Conservation (phyloP, 2,113 vertebrate genomes). For the Neolamprologus sp. region DNA sequence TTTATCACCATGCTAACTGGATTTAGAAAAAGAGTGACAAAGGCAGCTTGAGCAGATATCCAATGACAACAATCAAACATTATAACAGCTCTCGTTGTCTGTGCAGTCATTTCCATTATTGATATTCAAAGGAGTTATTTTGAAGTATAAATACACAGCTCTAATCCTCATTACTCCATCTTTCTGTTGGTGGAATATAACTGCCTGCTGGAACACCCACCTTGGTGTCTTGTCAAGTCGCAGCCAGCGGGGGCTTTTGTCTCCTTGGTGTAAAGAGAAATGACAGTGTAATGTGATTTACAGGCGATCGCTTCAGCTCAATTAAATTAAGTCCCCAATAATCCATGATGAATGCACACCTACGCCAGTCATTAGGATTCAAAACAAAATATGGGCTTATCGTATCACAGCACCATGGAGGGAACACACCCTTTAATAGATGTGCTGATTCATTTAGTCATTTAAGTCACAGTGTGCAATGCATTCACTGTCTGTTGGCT, state of each 20-base stretch:
- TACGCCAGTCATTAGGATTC: constrained; percentile 74
- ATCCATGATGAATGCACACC: constrained; percentile 75
- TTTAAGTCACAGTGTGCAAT: constrained; percentile 67
- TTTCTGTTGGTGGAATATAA: constrained; percentile 18
- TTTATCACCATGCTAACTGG: constrained; percentile 64
- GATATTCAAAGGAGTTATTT: constrained; percentile 52
- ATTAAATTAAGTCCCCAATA: constrained; percentile 76
- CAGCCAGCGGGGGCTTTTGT: constrained; percentile 59
- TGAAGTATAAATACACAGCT: constrained; percentile 53
- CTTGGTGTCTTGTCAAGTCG: constrained; percentile 56
- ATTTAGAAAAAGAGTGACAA: constrained; percentile 60
- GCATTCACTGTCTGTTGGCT: constrained; percentile 48
- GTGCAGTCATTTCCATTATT: constrained; percentile 47
- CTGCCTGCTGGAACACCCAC: constrained; percentile 56
- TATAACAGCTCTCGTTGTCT: constrained; percentile 34
- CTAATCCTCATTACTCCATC: constrained; percentile 58
- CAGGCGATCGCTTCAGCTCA: constrained; percentile 70
- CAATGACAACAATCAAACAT: constrained; percentile 46
- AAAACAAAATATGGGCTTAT: constrained; percentile 74
- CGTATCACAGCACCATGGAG: constrained; percentile 59
- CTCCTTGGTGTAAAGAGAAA: constrained; percentile 67
- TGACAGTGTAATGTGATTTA: constrained; percentile 77
- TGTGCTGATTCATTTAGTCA: constrained; percentile 71
- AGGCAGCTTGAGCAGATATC: constrained; percentile 42
- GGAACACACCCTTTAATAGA: constrained; percentile 71